A percentile compares a stretch with the other conserved stretches of the same genome.
These are phyloP conservation scores for Cuniculus paca DNA, from an alignment of 2,797 vertebrate genomes.

Conservation along the genomic window DNA sequence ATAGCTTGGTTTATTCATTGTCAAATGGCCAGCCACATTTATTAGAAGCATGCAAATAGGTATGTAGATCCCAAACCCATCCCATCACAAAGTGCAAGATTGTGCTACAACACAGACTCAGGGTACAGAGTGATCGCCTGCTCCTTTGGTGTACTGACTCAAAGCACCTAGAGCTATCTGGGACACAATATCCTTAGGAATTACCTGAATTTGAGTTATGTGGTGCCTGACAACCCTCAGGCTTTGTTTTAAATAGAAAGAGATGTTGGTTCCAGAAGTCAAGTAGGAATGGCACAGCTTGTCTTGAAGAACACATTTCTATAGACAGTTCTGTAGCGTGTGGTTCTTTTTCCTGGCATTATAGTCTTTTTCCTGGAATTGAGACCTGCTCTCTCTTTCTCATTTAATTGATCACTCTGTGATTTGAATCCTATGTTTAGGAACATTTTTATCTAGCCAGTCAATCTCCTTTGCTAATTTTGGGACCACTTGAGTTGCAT, in stretches of 20 bases:
- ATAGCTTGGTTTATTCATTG: background rate
- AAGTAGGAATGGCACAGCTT: background rate
- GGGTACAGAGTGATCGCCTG: background rate
- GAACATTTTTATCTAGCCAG: background rate
- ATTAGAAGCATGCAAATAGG: background rate
- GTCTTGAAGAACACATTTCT: background rate
- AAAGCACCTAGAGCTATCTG: background rate
- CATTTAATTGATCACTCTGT: background rate
- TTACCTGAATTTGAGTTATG: background rate
- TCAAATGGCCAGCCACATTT: background rate
- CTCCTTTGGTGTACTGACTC: background rate
- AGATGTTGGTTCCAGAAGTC: background rate
- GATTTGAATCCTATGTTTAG: background rate
- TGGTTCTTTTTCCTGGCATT: background rate
- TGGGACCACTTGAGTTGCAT: background rate
- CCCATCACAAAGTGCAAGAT: background rate
- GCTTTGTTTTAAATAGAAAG: conserved; percentile 24
- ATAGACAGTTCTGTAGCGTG: fast-evolving
- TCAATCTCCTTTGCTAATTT: background rate
- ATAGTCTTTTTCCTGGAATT: background rate
- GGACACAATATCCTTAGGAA: background rate
- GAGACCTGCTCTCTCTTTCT: background rate
- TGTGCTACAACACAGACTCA: background rate
- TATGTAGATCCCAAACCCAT: background rate
- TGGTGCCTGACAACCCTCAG: background rate